Conservation (phyloP, 2,113 vertebrate genomes). For the Ramphastos sulfuratus region DNA sequence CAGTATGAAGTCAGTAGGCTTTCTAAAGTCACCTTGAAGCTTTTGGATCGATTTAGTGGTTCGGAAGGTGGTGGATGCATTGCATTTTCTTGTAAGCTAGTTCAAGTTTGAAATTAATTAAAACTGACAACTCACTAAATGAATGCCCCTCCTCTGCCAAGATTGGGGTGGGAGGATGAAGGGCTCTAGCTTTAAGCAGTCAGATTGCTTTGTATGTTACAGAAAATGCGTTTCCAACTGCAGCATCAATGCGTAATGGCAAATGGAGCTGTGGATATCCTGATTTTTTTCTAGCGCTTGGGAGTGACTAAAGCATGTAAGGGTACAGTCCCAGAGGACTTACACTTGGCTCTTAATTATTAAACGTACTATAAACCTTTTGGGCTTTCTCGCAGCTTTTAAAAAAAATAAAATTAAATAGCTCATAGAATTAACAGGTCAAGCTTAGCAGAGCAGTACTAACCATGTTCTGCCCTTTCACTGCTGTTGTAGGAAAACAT, state of each 20-base stretch:
- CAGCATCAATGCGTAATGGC: not conserved
- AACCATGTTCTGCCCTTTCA: not conserved
- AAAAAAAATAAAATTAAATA: not conserved
- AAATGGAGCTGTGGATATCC: not conserved
- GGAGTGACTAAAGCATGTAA: not conserved
- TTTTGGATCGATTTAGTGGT: slow-evolving; percentile 36
- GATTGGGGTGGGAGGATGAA: not conserved
- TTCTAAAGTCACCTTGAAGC: slow-evolving; percentile 9
- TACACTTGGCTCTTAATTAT: not conserved
- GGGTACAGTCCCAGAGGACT: not conserved
- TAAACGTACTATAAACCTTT: not conserved
- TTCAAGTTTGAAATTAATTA: not conserved
- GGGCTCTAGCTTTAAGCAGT: not conserved
- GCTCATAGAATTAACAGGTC: not conserved
- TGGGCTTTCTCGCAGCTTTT: not conserved
- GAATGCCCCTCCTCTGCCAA: not conserved
- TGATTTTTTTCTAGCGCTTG: slow-evolving; percentile 11
- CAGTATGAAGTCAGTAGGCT: not conserved
- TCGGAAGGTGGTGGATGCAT: not conserved
- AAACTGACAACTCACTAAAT: not conserved
- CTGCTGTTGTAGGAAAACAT: not conserved
- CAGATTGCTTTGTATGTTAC: not conserved
- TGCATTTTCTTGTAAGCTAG: not conserved
- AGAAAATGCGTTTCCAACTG: not conserved
- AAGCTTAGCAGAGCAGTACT: not conserved